Evolutionary conservation across 2,888 invertebrate genomes (phyloP), one percentile per base, ranked within the genome.

Genomic region (Panopea generosa): DNA sequence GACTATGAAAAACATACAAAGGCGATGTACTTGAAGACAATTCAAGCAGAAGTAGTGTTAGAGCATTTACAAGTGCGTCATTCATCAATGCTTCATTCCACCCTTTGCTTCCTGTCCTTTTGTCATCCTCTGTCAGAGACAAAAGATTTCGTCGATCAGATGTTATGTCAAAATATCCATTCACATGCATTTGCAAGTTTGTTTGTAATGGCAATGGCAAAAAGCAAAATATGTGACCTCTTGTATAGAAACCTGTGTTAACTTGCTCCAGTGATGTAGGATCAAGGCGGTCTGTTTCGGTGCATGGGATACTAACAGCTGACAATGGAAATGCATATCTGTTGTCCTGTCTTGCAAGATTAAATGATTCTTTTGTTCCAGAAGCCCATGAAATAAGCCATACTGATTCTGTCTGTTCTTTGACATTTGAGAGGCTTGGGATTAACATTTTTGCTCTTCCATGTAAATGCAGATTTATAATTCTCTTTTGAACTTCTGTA

Each of bases 131-230:
- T 6, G 87, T 86, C 22, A 62, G 61, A 24, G 72, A 72, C 4
- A 73, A 56, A 11, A 92, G 82, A 29, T 85, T 81, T 16, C 88
- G 70, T 20, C 92, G 66, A 53, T 90, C 86, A 9, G 90, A 86
- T 18, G 86, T 86, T 4, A 91, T 82, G 24, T 89, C 40, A 85
- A 92, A 92, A 11, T 85, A 82, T 0, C 87, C 91, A 77, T 91
- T 91, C 26, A 91, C 74, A 63, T 90, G 90, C 16, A 90, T 78
- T 6, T 87, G 85, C 6, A 90, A 78, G 1, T 77, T 77, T 2
- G 83, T 85, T 43, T 77, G 65, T 18, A 89, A 79, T 20, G 91
- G 90, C 22, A 91, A 74, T 1, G 92, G 92, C 18, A 91, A 70
- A 69, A 84, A 91, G 66, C 90, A 89, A 77, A 90, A 92, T 0